Evolutionary conservation across 2,888 invertebrate genomes (phyloP).

Genomic region (Rhagonycha fulva): DNA sequence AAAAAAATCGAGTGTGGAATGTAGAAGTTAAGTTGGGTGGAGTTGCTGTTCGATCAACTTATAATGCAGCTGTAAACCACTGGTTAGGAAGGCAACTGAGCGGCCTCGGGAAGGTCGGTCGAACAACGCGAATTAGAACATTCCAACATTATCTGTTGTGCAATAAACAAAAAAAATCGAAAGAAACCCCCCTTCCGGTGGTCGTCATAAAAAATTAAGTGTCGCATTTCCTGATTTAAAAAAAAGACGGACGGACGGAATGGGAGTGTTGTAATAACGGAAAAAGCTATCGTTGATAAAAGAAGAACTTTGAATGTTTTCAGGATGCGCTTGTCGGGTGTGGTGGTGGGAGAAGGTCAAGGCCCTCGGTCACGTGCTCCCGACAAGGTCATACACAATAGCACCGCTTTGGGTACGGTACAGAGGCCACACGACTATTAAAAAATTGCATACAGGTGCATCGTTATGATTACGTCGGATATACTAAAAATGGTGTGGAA

Average conservation of each 20-base stretch:
- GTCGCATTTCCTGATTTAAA: neutral
- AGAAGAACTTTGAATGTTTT: constrained; percentile 21
- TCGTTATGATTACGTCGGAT: neutral
- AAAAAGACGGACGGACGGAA: neutral
- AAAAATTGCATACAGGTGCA: constrained; percentile 23
- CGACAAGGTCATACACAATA: constrained; percentile 58
- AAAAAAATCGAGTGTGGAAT: constrained; percentile 28
- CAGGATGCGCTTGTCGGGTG: constrained; percentile 33
- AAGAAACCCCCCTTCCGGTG: neutral
- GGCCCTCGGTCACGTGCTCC: constrained; percentile 62
- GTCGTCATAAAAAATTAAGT: neutral
- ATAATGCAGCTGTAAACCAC: constrained; percentile 28
- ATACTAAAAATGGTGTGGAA: constrained; percentile 1
- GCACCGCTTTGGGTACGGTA: constrained; percentile 29
- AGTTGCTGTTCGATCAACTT: constrained; percentile 35
- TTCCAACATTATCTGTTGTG: constrained; percentile 13
- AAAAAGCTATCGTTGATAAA: constrained; percentile 10
- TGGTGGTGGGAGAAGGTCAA: constrained; percentile 56
- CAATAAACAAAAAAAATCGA: neutral
- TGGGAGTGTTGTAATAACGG: neutral
- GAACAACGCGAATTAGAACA: constrained; percentile 34
- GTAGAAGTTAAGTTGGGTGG: constrained; percentile 33
- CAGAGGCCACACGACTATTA: constrained; percentile 5
- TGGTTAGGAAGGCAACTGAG: constrained; percentile 33
- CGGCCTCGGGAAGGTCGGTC: constrained; percentile 41